Conservation (phyloP, 1,140 invertebrate species). For the Drosophila prosaltans region DNA sequence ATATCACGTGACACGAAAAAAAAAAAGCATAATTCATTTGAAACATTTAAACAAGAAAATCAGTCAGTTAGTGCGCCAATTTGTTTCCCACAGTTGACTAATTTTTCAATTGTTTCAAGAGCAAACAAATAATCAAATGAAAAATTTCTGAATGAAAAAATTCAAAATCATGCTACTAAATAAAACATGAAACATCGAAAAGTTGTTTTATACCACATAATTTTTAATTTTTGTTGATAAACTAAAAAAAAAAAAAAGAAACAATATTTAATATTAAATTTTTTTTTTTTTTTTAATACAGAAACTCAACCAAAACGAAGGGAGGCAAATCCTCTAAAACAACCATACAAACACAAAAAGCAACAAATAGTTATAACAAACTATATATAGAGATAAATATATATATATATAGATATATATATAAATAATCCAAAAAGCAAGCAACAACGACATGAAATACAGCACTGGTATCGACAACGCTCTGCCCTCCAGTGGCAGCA, state of each 20-base stretch:
- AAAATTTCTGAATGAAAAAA: no score
- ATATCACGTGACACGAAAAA: conserved; percentile 11
- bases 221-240: no score
- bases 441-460: conserved; percentile 69
- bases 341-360: conserved; percentile 39
- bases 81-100: no score
- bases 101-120: no score
- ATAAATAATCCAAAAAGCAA: conserved; percentile 29
- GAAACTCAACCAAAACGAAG: conserved; percentile 47
- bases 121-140: no score
- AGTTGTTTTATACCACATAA: no score
- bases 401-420: conserved; percentile 32
- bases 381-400: conserved; percentile 30
- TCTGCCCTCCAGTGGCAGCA: conserved; percentile 61
- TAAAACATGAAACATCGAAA: no score
- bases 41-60: no score
- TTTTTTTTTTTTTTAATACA: conserved; percentile 47
- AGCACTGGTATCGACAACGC: conserved; percentile 65
- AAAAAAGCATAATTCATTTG: no score
- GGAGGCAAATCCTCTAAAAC: conserved; percentile 19
- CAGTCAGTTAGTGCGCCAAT: no score
- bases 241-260: no score
- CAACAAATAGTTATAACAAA: conserved; percentile 36
- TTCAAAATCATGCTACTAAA: no score
- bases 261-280: background rate